Evolutionary conservation across 2,113 vertebrate species (phyloP).

Genomic region (Chloropsis cyanopogon): DNA sequence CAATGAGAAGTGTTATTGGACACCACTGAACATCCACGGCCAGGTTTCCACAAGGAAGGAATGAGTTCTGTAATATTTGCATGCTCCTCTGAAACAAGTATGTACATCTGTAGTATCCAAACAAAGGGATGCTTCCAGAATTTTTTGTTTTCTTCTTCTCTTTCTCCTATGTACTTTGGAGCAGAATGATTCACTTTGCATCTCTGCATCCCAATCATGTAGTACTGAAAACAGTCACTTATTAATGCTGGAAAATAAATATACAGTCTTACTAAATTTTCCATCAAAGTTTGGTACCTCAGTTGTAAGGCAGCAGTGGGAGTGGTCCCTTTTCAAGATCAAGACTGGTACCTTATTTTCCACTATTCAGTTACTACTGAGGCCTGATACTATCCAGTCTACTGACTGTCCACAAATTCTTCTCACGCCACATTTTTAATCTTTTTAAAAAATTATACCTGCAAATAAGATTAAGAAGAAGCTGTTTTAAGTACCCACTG

Average conservation of each 20-base stretch:
- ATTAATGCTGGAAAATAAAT: background rate
- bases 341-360: background rate
- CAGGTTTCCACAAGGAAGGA: background rate
- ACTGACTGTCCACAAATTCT: background rate
- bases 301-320: background rate
- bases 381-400: background rate
- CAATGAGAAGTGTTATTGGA: background rate
- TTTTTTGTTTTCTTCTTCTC: background rate
- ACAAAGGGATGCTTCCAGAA: background rate
- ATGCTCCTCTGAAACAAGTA: background rate
- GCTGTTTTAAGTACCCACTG: background rate
- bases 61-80: background rate
- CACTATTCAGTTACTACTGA: background rate
- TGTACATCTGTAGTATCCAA: background rate
- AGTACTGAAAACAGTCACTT: background rate
- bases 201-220: background rate
- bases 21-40: background rate
- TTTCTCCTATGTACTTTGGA: background rate
- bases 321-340: background rate
- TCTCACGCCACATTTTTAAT: background rate
- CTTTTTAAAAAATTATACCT: background rate
- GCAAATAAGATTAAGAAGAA: background rate
- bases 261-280: background rate
- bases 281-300: background rate
- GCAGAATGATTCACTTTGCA: background rate